phyloP scores from a whole-genome alignment of 2,888 invertebrate genomes.

The Drosophila neutralis region DNA sequence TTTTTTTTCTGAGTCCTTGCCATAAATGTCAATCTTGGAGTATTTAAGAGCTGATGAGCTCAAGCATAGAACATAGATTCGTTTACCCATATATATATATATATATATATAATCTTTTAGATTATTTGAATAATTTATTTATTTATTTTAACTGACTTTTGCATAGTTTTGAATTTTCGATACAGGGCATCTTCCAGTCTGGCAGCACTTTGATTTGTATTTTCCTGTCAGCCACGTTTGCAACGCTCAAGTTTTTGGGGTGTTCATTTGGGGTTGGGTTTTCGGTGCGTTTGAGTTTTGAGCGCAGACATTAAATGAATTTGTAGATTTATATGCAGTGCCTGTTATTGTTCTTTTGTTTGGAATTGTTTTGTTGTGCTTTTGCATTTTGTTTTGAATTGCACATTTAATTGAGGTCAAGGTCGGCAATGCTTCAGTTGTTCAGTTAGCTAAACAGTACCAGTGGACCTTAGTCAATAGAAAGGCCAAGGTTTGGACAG shows the following conservation, averaged over 20 bases:
- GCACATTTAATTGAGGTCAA: conserved; percentile 64
- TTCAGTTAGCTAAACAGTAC: conserved; percentile 48
- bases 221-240: conserved; percentile 31
- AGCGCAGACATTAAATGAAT: conserved; percentile 34
- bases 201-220: background rate
- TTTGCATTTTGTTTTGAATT: conserved; percentile 35
- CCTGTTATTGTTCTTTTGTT: conserved; percentile 4
- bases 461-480: conserved; percentile 3
- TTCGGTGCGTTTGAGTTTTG: conserved; percentile 29
- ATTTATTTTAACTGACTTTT: background rate
- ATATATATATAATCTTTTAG: background rate
- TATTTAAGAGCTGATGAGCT: background rate
- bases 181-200: background rate
- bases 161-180: background rate
- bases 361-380: background rate
- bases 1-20: background rate
- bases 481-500: conserved; percentile 49
- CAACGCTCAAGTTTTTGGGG: conserved; percentile 28
- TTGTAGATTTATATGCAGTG: conserved; percentile 33
- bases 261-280: conserved; percentile 2
- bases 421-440: conserved; percentile 48
- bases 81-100: no score
- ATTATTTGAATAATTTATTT: background rate
- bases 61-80: background rate
- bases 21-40: background rate